These are phyloP conservation scores for Cinara cedri DNA, from an alignment of 2,888 invertebrate species.

Conservation along the genomic window DNA sequence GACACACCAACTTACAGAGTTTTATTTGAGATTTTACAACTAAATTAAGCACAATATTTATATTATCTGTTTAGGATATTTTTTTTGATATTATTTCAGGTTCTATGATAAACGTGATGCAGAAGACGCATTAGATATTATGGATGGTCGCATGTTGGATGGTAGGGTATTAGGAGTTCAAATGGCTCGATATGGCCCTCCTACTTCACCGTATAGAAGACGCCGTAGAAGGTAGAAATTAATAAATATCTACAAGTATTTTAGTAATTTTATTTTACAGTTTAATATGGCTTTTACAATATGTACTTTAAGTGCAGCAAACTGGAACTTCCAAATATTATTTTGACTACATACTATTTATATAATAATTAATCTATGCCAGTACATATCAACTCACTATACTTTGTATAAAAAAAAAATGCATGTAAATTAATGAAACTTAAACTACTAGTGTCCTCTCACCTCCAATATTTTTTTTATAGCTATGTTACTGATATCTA, in stretches of 20 bases:
- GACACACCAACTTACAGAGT: not conserved
- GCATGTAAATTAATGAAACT: too few species aligned
- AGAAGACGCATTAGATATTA: conserved; percentile 94
- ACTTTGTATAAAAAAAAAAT: not conserved
- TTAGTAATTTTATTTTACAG: not conserved
- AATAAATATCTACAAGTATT: not conserved
- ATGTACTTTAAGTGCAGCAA: not conserved
- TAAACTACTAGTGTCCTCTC: too few species aligned
- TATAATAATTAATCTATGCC: too few species aligned
- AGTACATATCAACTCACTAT: too few species aligned
- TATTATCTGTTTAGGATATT: not conserved
- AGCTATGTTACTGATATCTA: not conserved
- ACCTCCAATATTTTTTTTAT: too few species aligned
- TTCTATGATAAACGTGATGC: conserved; percentile 97
- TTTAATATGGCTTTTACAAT: conserved; percentile 16
- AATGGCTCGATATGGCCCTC: conserved; percentile 96
- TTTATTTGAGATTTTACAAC: not conserved
- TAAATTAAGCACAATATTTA: too few species aligned
- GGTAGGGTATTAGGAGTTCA: conserved; percentile 96
- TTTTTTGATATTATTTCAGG: conserved; percentile 64
- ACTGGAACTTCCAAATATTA: not conserved
- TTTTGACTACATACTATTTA: not conserved
- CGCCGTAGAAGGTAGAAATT: conserved; percentile 59
- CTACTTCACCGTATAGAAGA: conserved; percentile 79
- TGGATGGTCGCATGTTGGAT: conserved; percentile 96